phyloP scores from a whole-genome alignment of 2,888 invertebrate species.

The Erebia epiphron region DNA sequence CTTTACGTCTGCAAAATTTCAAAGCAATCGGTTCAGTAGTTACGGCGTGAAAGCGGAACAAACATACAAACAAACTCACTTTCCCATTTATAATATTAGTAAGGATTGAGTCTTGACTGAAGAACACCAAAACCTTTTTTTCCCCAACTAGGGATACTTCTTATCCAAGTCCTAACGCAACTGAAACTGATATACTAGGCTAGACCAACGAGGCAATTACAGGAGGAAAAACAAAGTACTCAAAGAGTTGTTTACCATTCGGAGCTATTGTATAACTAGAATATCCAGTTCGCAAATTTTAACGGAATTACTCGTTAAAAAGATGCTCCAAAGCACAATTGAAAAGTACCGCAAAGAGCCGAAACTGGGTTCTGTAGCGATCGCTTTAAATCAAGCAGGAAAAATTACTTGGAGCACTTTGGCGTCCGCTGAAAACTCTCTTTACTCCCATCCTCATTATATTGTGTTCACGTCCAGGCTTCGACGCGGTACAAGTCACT shows the following conservation, averaged over 20 bases:
- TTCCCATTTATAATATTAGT: too few relatives aligned
- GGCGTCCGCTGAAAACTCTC: constrained; percentile 71
- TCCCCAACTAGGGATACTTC: too few relatives aligned
- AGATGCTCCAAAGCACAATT: constrained; percentile 43
- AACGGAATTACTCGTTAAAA: constrained; percentile 38
- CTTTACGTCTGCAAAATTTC: too few relatives aligned
- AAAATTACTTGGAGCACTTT: constrained; percentile 76
- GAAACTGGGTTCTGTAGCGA: constrained; percentile 63
- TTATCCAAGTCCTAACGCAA: too few relatives aligned
- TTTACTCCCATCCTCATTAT: constrained; percentile 69
- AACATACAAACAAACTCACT: too few relatives aligned
- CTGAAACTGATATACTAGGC: background rate
- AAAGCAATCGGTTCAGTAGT: too few relatives aligned
- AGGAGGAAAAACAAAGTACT: background rate
- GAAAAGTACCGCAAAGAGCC: constrained; percentile 54
- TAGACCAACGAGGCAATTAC: background rate
- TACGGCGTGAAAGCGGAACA: too few relatives aligned
- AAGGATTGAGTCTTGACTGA: too few relatives aligned
- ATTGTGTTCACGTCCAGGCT: constrained; percentile 75
- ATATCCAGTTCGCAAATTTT: constrained; percentile 33
- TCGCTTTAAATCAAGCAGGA: constrained; percentile 75
- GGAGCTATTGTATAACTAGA: constrained; percentile 13
- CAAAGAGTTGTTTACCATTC: background rate
- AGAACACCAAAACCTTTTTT: too few relatives aligned
- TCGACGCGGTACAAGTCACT: constrained; percentile 28